phyloP scores from a whole-genome alignment of 2,888 invertebrate species.

The Tetragonula carbonaria region DNA sequence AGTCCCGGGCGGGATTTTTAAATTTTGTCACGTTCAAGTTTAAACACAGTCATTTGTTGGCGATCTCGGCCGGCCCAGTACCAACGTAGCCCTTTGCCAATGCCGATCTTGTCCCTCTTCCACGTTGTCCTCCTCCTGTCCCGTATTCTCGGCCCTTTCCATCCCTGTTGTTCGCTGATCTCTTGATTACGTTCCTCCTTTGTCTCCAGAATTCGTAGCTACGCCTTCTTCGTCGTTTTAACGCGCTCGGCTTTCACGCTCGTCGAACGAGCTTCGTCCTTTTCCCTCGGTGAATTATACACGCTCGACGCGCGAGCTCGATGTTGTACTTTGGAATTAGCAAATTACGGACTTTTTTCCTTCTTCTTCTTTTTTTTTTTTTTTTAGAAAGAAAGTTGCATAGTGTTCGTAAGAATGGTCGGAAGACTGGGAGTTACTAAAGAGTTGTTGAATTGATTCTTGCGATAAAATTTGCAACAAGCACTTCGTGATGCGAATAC shows the following conservation, averaged over 20 bases:
- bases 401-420: too few relatives aligned
- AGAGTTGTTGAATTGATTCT: too few relatives aligned
- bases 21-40: conserved; percentile 84
- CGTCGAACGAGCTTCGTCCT: conserved; percentile 1
- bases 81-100: conserved; percentile 74
- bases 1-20: conserved; percentile 77
- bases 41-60: conserved; percentile 83
- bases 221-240: conserved; percentile 51
- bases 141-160: conserved; percentile 12
- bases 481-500: too few relatives aligned
- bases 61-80: conserved; percentile 67
- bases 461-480: too few relatives aligned
- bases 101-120: conserved; percentile 69
- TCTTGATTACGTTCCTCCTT: conserved; percentile 74
- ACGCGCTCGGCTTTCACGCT: conserved; percentile 24
- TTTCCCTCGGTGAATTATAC: not conserved
- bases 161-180: conserved; percentile 50
- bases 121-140: not conserved
- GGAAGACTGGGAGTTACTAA: too few relatives aligned
- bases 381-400: too few relatives aligned
- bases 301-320: too few relatives aligned
- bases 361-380: too few relatives aligned
- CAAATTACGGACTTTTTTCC: not conserved
- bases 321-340: not conserved
- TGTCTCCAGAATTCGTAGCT: conserved; percentile 72